These are phyloP conservation scores for Elaphurus davidianus DNA, from an alignment of 2,113 vertebrate species.

Conservation along the genomic window DNA sequence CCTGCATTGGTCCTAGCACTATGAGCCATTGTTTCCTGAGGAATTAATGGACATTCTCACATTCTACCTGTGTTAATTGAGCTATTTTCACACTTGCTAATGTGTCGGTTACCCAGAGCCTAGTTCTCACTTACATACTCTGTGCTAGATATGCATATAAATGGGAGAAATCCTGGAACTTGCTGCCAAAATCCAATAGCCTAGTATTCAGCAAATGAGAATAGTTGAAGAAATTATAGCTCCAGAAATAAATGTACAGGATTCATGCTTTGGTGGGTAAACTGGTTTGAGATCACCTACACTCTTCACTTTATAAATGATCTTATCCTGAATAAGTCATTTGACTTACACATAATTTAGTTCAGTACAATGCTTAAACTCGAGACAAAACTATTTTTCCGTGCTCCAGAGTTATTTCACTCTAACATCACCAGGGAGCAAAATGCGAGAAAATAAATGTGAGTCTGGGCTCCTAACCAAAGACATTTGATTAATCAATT, in stretches of 20 bases:
- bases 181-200: constrained; percentile 63
- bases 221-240: constrained; percentile 41
- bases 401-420: constrained; percentile 12
- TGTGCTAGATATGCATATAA: constrained; percentile 65
- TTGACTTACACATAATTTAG: neutral
- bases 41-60: constrained; percentile 74
- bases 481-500: constrained; percentile 51
- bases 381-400: neutral
- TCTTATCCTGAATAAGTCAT: neutral
- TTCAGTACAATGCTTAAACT: neutral
- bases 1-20: constrained; percentile 54
- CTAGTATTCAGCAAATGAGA: constrained; percentile 40
- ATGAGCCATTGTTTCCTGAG: constrained; percentile 68
- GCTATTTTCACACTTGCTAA: constrained; percentile 77
- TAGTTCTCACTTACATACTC: constrained; percentile 63
- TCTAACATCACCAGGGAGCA: neutral
- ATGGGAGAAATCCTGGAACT: constrained; percentile 57
- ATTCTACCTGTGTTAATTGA: constrained; percentile 76
- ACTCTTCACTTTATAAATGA: neutral
- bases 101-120: constrained; percentile 58
- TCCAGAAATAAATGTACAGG: constrained; percentile 12
- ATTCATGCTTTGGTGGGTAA: neutral
- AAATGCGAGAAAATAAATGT: constrained; percentile 3
- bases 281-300: neutral
- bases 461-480: constrained; percentile 35